Percentiles rank a stretch among this genome's conserved stretches.
These are phyloP conservation scores for Manduca sexta DNA, from an alignment of 1,140 invertebrate genomes.

Conservation along the genomic window DNA sequence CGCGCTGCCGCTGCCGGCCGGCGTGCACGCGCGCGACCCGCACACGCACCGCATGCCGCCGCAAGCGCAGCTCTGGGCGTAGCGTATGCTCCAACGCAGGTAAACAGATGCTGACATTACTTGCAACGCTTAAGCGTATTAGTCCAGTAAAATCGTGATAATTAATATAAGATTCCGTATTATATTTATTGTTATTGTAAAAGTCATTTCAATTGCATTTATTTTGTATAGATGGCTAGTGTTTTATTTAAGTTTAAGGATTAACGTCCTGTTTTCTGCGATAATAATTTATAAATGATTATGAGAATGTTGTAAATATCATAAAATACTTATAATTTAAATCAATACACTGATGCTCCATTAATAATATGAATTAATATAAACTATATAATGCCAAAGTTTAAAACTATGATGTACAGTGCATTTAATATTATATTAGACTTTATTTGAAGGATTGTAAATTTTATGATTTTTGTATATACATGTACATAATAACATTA, in stretches of 20 bases:
- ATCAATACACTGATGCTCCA: background rate
- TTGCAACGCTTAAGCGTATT: conserved; percentile 69
- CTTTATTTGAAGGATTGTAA: conserved; percentile 28
- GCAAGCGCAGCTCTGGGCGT: conserved; percentile 88
- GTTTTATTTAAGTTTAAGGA: conserved; percentile 42
- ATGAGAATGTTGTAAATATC: background rate
- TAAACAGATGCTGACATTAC: conserved; percentile 51
- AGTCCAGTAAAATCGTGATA: conserved; percentile 68
- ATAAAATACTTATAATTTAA: background rate
- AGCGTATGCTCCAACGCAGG: conserved; percentile 75
- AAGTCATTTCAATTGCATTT: conserved; percentile 37
- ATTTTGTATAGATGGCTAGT: conserved; percentile 41
- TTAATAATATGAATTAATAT: conserved; percentile 35
- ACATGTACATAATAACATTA: conserved; percentile 9
- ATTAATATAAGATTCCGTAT: conserved; percentile 52
- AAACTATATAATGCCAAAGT: conserved; percentile 66
- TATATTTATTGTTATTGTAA: conserved; percentile 52
- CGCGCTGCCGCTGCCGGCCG: conserved; percentile 62
- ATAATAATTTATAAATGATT: conserved; percentile 46
- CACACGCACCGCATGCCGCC: conserved; percentile 89
- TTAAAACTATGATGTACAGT: conserved; percentile 61
- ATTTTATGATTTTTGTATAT: conserved; percentile 6
- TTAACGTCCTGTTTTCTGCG: conserved; percentile 61
- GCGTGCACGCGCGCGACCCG: conserved; percentile 85
- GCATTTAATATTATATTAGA: conserved; percentile 46